Evolutionary conservation across 2,797 vertebrate species (phyloP).

Genomic region (Sebastes ruberrimus): DNA sequence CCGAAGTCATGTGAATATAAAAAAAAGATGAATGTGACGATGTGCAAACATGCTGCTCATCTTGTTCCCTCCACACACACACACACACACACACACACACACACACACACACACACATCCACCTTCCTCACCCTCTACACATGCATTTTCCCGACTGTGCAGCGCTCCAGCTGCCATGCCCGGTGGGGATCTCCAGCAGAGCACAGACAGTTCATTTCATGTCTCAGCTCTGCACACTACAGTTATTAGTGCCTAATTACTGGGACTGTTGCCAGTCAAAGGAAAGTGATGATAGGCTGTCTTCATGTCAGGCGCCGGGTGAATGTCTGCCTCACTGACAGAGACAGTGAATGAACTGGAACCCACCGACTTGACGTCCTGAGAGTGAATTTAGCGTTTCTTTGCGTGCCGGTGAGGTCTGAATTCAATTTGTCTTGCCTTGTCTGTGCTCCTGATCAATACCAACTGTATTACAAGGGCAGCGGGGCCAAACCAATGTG

Average conservation of each 20-base stretch:
- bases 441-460: conserved; percentile 72
- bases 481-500: conserved; percentile 56
- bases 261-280: conserved; percentile 41
- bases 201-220: conserved; percentile 32
- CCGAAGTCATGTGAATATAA: neutral
- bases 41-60: neutral
- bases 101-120: neutral
- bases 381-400: conserved; percentile 34
- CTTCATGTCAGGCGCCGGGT: conserved; percentile 25
- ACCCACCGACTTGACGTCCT: conserved; percentile 17
- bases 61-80: neutral
- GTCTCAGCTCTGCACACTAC: conserved; percentile 38
- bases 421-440: conserved; percentile 68
- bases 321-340: conserved; percentile 33
- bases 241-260: conserved; percentile 53
- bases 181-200: conserved; percentile 25
- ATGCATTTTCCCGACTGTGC: neutral
- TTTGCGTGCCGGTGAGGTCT: conserved; percentile 38
- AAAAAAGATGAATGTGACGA: neutral
- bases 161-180: conserved; percentile 12
- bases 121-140: neutral
- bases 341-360: conserved; percentile 49
- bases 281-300: conserved; percentile 54
- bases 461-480: conserved; percentile 74
- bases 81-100: neutral